Evolutionary conservation across 1,140 invertebrate genomes (phyloP).

Genomic region (Portunus trituberculatus): DNA sequence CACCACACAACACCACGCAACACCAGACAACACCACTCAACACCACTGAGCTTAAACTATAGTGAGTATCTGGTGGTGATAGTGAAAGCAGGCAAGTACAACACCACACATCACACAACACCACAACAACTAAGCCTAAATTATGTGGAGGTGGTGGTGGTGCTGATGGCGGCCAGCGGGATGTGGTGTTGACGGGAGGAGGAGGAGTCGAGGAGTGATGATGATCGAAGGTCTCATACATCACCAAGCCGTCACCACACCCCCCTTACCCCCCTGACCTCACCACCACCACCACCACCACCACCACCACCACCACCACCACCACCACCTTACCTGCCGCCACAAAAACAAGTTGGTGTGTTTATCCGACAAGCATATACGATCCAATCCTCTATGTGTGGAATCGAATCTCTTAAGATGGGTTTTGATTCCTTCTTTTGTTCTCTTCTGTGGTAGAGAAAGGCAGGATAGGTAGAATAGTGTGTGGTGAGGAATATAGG

Average conservation of each 20-base stretch:
- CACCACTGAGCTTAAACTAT: no score
- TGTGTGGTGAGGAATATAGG: background rate
- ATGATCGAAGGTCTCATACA: background rate
- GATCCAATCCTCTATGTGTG: background rate
- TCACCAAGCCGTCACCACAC: background rate
- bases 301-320: background rate
- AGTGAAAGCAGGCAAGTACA: no score
- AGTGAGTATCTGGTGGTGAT: no score
- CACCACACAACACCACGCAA: no score
- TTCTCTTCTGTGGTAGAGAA: no score
- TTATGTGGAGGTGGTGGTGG: background rate
- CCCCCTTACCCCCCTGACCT: background rate
- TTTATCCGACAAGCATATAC: background rate
- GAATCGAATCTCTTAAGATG: background rate
- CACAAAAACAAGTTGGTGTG: background rate
- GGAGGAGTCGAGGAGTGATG: conserved; percentile 35
- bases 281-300: background rate
- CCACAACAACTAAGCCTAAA: no score
- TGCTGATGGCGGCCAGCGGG: background rate
- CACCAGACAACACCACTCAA: no score
- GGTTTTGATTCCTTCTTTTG: background rate
- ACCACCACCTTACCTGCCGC: background rate
- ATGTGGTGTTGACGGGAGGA: background rate
- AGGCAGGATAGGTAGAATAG: no score
- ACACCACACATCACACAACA: no score